Evolutionary conservation across 2,113 vertebrate genomes (phyloP).

Genomic region (Microcebus murinus): DNA sequence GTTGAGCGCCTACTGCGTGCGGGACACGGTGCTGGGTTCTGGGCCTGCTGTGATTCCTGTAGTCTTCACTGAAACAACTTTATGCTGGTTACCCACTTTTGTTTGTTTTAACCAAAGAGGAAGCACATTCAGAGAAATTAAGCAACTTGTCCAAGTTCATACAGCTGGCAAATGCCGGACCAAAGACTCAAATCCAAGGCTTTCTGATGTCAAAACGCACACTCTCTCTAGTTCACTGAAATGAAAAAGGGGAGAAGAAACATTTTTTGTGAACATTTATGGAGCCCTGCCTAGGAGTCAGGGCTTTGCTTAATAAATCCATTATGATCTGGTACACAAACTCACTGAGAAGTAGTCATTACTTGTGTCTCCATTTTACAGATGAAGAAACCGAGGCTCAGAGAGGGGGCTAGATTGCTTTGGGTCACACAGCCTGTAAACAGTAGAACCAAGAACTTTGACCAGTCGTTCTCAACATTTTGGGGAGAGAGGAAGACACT

Average conservation of each 20-base stretch:
- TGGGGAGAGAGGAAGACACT: background rate
- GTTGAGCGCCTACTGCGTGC: background rate
- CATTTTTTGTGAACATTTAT: background rate
- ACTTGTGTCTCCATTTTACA: background rate
- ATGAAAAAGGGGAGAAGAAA: background rate
- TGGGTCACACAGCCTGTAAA: background rate
- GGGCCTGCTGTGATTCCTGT: background rate
- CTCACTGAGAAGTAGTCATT: background rate
- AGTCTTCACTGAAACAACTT: background rate
- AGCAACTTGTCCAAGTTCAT: background rate
- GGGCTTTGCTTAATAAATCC: background rate
- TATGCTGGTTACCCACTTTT: rapidly evolving
- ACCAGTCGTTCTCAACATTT: background rate
- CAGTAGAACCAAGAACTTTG: background rate
- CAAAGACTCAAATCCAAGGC: background rate
- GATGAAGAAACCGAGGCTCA: background rate
- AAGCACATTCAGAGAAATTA: background rate
- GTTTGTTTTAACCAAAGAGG: background rate
- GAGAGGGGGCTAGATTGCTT: background rate
- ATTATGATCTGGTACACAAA: background rate
- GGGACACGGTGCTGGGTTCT: background rate
- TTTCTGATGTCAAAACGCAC: background rate
- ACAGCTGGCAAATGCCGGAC: background rate
- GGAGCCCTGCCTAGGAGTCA: too few relatives aligned
- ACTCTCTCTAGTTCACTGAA: background rate